phyloP scores from a whole-genome alignment of 2,113 vertebrate genomes.

The Tauraco erythrolophus region DNA sequence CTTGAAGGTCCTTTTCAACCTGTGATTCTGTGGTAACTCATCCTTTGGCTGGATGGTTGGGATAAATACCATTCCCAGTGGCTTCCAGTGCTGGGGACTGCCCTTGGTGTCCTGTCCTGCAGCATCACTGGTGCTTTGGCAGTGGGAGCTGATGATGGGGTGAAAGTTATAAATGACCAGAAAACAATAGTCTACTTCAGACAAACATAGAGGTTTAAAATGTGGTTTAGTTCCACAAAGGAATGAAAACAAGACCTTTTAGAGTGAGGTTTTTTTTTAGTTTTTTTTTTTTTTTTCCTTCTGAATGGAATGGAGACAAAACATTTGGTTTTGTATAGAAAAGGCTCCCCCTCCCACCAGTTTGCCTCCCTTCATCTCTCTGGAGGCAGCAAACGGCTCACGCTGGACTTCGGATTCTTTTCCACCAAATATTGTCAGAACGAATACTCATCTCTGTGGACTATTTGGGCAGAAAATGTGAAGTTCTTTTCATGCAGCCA shows the following conservation, averaged over 20 bases:
- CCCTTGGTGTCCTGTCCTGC: fast-evolving
- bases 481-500: neutral
- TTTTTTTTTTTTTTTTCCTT: neutral
- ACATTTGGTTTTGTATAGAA: neutral
- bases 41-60: neutral
- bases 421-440: constrained; percentile 17
- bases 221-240: neutral
- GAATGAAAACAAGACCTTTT: constrained; percentile 1
- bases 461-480: neutral
- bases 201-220: neutral
- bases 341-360: constrained; percentile 7
- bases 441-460: neutral
- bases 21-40: no score
- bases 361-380: neutral
- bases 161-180: neutral
- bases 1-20: no score
- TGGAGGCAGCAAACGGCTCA: neutral
- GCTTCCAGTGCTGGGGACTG: neutral
- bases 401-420: neutral
- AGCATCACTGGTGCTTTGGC: neutral
- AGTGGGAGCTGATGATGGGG: neutral
- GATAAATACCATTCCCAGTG: neutral
- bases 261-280: fast-evolving
- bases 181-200: neutral
- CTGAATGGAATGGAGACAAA: constrained; percentile 17